phyloP scores from a whole-genome alignment of 2,888 invertebrate genomes.

The Apamea anceps region DNA sequence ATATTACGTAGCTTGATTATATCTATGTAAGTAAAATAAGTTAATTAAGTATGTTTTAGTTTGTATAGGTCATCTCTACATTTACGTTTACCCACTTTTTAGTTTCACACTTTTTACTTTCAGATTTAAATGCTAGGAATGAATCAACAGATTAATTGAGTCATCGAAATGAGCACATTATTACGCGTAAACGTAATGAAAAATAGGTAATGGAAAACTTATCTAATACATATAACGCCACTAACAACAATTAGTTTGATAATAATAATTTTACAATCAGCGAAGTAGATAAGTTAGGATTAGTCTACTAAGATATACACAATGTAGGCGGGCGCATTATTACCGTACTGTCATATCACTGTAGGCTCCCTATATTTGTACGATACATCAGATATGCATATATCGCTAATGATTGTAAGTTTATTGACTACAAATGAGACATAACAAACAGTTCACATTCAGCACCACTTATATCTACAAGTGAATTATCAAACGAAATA shows the following conservation, averaged over 20 bases:
- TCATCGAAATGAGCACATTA: background rate
- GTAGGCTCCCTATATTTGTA: constrained; percentile 36
- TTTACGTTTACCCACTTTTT: background rate
- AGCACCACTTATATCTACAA: constrained; percentile 43
- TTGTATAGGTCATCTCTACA: background rate
- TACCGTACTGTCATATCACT: constrained; percentile 37
- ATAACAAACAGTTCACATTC: constrained; percentile 46
- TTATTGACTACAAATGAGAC: constrained; percentile 47
- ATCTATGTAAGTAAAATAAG: too few relatives aligned
- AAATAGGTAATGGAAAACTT: constrained; percentile 18
- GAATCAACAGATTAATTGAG: background rate
- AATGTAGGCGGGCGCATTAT: constrained; percentile 27
- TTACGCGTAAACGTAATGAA: background rate
- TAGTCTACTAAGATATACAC: constrained; percentile 52
- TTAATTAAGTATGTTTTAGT: too few relatives aligned
- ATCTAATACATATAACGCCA: background rate
- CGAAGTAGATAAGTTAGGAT: constrained; percentile 52
- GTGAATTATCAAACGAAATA: constrained; percentile 33
- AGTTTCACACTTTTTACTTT: background rate
- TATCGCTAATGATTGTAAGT: constrained; percentile 54
- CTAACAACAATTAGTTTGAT: constrained; percentile 11
- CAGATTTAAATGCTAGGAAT: background rate
- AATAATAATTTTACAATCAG: constrained; percentile 40
- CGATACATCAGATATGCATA: constrained; percentile 43
- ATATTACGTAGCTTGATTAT: background rate